Evolutionary conservation across 2,113 vertebrate genomes (phyloP), one percentile per base, ranked within the genome.

Genomic region (Channa maculata): DNA sequence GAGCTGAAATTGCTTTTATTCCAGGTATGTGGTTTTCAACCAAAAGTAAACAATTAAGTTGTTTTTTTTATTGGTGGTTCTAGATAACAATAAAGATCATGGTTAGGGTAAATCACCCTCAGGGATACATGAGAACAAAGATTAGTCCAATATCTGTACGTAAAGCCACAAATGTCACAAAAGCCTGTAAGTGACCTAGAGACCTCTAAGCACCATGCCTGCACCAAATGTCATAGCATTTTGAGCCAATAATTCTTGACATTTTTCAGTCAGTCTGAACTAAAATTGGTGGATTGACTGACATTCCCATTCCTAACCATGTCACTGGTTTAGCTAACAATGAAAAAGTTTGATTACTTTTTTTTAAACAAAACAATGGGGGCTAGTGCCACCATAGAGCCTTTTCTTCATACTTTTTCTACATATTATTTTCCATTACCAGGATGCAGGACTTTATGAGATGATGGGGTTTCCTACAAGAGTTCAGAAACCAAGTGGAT

Each of bases 341-440:
- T 43, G 11, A 5, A 13, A 38, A 8, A 41, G 2, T 37, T 57
- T 4, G 12, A 45, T 45, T 57, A 1, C 36, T 54, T n/a, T 41
- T 34, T 1, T 24, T 24, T 24, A 24, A 24, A 24, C 24, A 1
- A 24, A 24, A 24, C 24, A 24, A 24, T 24, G 14, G n/a, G 5
- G 15, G 15, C 46, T 34, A 5, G 49, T 12, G 8, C 13, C n/a
- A 33, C 7, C 39, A 54, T 34, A 36, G 50, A 46, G 34, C 50
- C 6, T 58, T 33, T 43, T 14, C 37, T 6, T 46, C 34, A 13
- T 4, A 8, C 3, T 24, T 24, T 24, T 24, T 24, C 24, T 24
- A 24, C 24, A 24, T 24, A 24, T 54, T 61, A n/a, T 57, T 76
- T 60, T 41, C 52, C 46, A 58, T 44, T 39, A 13, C 34, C 33